A percentile compares a stretch with the other conserved stretches of the same genome.
Conservation (phyloP, 2,113 vertebrate genomes). For the Notothenia coriiceps region DNA sequence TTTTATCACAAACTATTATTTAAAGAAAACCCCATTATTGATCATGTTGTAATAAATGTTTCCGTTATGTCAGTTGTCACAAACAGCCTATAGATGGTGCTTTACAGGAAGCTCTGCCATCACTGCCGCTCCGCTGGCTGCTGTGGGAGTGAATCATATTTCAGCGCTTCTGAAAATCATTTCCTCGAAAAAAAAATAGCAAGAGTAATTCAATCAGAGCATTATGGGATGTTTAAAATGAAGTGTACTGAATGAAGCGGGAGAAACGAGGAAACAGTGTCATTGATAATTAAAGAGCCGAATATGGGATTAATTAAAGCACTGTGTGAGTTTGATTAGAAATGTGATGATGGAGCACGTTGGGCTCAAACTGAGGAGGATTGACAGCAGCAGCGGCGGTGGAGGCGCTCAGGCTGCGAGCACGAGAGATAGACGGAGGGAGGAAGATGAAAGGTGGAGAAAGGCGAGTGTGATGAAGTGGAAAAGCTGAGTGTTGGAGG, state of each 20-base stretch:
- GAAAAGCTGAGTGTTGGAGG: constrained; percentile 68
- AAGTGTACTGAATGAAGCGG: constrained; percentile 48
- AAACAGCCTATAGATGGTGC: neutral
- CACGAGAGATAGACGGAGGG: constrained; percentile 45
- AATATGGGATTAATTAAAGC: constrained; percentile 77
- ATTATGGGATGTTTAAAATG: constrained; percentile 68
- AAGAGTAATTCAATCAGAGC: constrained; percentile 52
- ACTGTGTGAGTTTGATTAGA: constrained; percentile 75
- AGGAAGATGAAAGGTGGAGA: constrained; percentile 69
- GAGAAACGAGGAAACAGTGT: constrained; percentile 64
- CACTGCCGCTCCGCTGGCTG: constrained; percentile 29
- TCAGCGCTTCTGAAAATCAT: constrained; percentile 45
- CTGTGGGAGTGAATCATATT: constrained; percentile 53
- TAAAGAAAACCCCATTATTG: constrained; percentile 3
- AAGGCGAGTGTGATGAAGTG: constrained; percentile 75
- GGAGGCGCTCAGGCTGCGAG: constrained; percentile 42
- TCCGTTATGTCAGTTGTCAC: neutral
- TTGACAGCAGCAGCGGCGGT: constrained; percentile 56
- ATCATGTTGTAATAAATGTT: neutral
- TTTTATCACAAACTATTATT: neutral
- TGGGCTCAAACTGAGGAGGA: constrained; percentile 57
- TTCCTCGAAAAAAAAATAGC: constrained; percentile 64
- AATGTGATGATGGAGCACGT: constrained; percentile 70
- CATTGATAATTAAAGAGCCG: constrained; percentile 76
- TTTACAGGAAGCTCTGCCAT: neutral